Base-by-base conservation (phyloP, 1,140 invertebrate genomes). In the Microplitis demolitor region DNA sequence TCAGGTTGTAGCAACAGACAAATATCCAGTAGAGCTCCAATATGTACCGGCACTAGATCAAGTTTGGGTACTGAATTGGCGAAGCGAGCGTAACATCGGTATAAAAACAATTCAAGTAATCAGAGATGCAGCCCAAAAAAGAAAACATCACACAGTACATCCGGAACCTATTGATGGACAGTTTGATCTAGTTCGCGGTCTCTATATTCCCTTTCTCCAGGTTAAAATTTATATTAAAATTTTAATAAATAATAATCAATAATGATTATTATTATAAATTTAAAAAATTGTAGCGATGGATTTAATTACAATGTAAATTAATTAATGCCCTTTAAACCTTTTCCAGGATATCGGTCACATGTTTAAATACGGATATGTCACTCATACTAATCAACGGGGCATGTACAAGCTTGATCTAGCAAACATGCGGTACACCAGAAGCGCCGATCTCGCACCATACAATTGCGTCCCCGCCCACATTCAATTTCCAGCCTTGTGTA, bases 21-120 rank as follows among this genome's bases (percentile, higher is more conserved):
- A 92, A 79, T 91, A 90, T 78, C 93, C 93, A 3, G 92, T 94
- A 4, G 90, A 92, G 69, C 81, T 95, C 3, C 89, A 91, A 78
- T 94, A 94, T 80, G 91, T 94, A 3, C 89, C 90, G 37, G 90
- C 93, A 78, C 80, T 94, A 67, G 93, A 95, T 81, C 93, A 95
- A 84, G 91, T 95, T 2, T 95, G 94, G 94, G 88, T 94, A 4
- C 81, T 94, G 35, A 94, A 93, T 80, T 94, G 93, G 92, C 88
- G 91, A 31, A 87, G 87, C 13, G 85, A 89, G 34, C 79, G 84
- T 35, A 87, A 90, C 77, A 84, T 88, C 64, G 91, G 91, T 5
- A 88, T 91, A 51, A 94, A 94, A 84, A 95, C 93, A 1, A 89
- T 95, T 66, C 91, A 92, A 80, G 92, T 95, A 8, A 94, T 95